These are phyloP conservation scores for Falco peregrinus DNA, from an alignment of 2,797 vertebrate species.

Conservation along the genomic window DNA sequence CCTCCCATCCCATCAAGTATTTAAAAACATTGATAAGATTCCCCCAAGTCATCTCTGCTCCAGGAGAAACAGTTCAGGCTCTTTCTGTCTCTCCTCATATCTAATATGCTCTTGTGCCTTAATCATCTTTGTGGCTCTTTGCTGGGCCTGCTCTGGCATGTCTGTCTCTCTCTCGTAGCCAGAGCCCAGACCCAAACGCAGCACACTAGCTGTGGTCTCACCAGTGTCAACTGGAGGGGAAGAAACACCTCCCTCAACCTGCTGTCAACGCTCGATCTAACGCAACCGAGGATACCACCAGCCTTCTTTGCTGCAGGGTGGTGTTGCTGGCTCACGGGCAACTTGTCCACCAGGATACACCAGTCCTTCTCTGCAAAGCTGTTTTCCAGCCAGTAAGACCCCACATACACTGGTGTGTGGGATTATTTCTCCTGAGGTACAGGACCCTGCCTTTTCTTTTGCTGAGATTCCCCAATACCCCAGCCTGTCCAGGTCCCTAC, in stretches of 20 bases:
- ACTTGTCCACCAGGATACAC: neutral
- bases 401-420: neutral
- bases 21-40: neutral
- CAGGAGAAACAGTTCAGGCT: neutral
- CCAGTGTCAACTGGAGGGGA: neutral
- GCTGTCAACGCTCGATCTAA: neutral
- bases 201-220: neutral
- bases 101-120: neutral
- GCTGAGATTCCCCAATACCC: neutral
- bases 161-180: neutral
- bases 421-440: neutral
- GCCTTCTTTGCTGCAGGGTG: neutral
- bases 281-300: neutral
- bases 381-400: neutral
- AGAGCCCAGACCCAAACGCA: neutral
- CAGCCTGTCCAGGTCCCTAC: neutral
- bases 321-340: neutral
- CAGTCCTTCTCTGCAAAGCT: neutral
- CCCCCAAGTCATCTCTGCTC: neutral
- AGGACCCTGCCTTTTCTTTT: neutral
- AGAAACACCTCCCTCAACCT: neutral
- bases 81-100: neutral
- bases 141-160: neutral
- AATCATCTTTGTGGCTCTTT: neutral
- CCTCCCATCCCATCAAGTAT: neutral